Evolutionary conservation across 2,113 vertebrate species (phyloP).

Genomic region (Nothoprocta perdicaria): DNA sequence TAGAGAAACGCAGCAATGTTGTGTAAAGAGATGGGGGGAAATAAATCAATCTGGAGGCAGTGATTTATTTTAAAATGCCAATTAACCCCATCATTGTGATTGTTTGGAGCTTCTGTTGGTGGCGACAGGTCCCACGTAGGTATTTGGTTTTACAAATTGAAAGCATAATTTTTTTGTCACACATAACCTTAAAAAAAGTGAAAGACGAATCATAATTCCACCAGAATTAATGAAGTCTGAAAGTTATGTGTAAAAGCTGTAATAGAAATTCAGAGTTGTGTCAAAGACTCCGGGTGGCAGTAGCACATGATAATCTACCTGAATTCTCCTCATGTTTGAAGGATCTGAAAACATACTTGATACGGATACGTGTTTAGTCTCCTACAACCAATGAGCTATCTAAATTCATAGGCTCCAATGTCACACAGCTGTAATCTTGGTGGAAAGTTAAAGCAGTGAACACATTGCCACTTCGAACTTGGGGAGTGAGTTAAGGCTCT

Average conservation of each 20-base stretch:
- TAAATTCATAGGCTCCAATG: constrained; percentile 84
- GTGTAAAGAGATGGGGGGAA: constrained; percentile 72
- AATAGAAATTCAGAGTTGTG: constrained; percentile 76
- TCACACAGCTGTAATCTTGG: constrained; percentile 79
- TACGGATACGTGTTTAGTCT: constrained; percentile 77
- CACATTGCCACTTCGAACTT: constrained; percentile 70
- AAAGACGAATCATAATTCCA: constrained; percentile 75
- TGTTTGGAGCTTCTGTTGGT: constrained; percentile 68
- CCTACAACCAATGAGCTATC: constrained; percentile 86
- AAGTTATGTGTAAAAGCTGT: constrained; percentile 74
- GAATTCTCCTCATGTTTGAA: constrained; percentile 77
- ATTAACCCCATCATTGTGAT: constrained; percentile 79
- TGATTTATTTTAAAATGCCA: constrained; percentile 81
- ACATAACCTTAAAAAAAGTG: constrained; percentile 71
- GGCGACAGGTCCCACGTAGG: constrained; percentile 61
- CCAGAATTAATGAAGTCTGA: constrained; percentile 79
- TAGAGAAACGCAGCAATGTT: constrained; percentile 78
- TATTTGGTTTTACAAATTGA: constrained; percentile 77
- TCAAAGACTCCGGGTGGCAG: constrained; percentile 53
- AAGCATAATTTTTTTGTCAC: constrained; percentile 78
- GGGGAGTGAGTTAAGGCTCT: constrained; percentile 60
- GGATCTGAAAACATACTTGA: constrained; percentile 76
- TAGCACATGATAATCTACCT: constrained; percentile 62
- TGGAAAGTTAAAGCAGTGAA: constrained; percentile 76
- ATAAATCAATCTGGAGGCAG: constrained; percentile 77